Conservation (phyloP, 2,888 invertebrate genomes). For the Glaucopsyche alexis region DNA sequence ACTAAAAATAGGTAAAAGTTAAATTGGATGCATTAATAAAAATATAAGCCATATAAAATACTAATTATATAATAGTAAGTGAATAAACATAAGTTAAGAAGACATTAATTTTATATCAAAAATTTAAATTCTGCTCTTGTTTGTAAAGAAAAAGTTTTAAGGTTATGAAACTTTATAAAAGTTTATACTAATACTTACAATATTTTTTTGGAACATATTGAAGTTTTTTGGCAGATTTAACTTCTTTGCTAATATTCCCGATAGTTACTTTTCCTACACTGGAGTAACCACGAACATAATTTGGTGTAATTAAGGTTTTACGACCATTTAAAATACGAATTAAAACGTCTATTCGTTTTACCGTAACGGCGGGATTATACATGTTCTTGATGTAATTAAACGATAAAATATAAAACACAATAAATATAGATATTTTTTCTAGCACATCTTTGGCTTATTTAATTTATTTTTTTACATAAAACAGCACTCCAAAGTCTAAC, state of each 20-base stretch:
- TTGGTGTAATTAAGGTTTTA: constrained; percentile 60
- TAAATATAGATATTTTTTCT: not conserved
- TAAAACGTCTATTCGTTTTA: constrained; percentile 73
- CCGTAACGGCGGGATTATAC: constrained; percentile 67
- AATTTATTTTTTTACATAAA: constrained; percentile 42
- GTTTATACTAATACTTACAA: constrained; percentile 77
- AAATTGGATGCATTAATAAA: not conserved
- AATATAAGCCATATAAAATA: too few relatives aligned
- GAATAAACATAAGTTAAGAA: too few relatives aligned
- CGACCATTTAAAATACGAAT: constrained; percentile 70
- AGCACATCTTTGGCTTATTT: constrained; percentile 37
- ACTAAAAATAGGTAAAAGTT: constrained; percentile 51
- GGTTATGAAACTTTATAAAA: constrained; percentile 27
- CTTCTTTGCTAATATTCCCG: constrained; percentile 85
- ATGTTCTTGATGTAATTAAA: constrained; percentile 42
- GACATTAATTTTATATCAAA: too few relatives aligned
- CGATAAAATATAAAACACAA: not conserved
- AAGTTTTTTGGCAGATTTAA: constrained; percentile 80
- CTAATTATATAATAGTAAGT: too few relatives aligned
- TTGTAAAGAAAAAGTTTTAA: constrained; percentile 26
- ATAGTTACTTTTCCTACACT: constrained; percentile 83
- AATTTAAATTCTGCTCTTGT: too few relatives aligned
- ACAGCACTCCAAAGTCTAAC: constrained; percentile 65
- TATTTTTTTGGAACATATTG: constrained; percentile 93
- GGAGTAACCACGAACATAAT: constrained; percentile 66